Percentiles rank a stretch among this genome's conserved stretches.
Conservation (phyloP, 2,113 vertebrate genomes). For the Bostrychus sinensis region DNA sequence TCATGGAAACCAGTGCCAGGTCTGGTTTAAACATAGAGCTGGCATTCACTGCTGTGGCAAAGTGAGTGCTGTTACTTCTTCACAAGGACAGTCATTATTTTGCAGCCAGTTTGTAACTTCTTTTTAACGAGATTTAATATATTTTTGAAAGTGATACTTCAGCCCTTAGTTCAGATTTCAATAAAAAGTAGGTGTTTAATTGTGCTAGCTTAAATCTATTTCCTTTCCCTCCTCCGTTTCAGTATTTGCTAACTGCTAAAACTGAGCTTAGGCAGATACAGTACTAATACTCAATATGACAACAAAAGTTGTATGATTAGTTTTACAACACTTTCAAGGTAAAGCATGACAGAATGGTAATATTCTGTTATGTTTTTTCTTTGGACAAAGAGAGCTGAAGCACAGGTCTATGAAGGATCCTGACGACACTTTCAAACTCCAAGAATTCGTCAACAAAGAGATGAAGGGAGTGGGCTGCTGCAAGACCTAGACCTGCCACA, state of each 20-base stretch:
- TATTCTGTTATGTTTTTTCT: background rate
- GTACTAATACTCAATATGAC: too few relatives aligned
- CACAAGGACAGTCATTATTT: background rate
- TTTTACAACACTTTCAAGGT: too few relatives aligned
- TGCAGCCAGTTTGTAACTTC: background rate
- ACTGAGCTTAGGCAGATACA: too few relatives aligned
- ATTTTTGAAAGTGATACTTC: too few relatives aligned
- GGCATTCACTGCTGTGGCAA: constrained; percentile 91
- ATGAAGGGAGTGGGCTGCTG: constrained; percentile 80
- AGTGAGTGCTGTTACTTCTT: constrained; percentile 79
- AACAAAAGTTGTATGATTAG: too few relatives aligned
- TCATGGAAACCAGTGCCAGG: constrained; percentile 95
- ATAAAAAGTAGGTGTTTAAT: too few relatives aligned
- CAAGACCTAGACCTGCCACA: constrained; percentile 45
- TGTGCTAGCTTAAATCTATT: background rate
- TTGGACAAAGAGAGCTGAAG: constrained; percentile 85
- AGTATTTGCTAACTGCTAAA: too few relatives aligned
- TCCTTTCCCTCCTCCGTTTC: background rate
- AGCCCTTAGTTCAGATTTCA: too few relatives aligned
- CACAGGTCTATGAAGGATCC: constrained; percentile 85
- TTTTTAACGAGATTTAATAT: too few relatives aligned
- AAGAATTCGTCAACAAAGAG: constrained; percentile 89
- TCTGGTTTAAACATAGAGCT: constrained; percentile 91
- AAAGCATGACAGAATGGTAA: background rate
- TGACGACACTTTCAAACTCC: constrained; percentile 88